Evolutionary conservation across 1,140 invertebrate genomes (phyloP).

Genomic region (Magallana gigas): DNA sequence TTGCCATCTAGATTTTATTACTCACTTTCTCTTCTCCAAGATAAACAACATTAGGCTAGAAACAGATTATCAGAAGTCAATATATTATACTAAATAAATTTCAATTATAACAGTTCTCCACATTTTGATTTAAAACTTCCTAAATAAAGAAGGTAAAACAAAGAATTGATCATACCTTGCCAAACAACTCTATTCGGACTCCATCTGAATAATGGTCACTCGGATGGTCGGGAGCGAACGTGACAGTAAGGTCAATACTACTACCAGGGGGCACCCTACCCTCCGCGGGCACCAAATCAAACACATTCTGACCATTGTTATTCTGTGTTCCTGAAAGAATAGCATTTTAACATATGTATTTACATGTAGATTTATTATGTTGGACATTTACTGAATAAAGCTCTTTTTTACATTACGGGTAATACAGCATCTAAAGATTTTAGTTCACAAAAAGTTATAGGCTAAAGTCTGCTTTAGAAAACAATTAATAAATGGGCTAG

Average conservation of each 20-base stretch:
- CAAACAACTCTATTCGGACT: constrained; percentile 76
- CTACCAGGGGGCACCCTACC: constrained; percentile 75
- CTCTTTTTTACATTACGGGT: too few relatives aligned
- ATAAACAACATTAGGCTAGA: constrained; percentile 30
- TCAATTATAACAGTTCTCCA: too few relatives aligned
- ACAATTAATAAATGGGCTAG: too few relatives aligned
- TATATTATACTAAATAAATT: neutral
- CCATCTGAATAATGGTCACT: constrained; percentile 78
- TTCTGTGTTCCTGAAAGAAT: constrained; percentile 74
- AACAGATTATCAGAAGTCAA: neutral
- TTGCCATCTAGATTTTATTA: neutral
- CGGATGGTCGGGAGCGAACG: constrained; percentile 78
- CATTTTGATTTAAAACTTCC: too few relatives aligned
- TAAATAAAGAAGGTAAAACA: too few relatives aligned
- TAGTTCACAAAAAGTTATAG: too few relatives aligned
- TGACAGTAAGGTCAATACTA: constrained; percentile 75
- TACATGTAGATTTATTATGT: neutral
- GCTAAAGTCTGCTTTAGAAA: too few relatives aligned
- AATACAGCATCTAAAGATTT: too few relatives aligned
- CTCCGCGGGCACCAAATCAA: constrained; percentile 77
- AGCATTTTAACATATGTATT: neutral
- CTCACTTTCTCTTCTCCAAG: constrained; percentile 6
- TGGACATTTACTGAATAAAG: too few relatives aligned
- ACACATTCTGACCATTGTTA: constrained; percentile 77
- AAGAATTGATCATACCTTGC: constrained; percentile 62